Percentiles rank a stretch among this genome's conserved stretches.
These are phyloP conservation scores for Panthera tigris DNA, from an alignment of 2,113 vertebrate genomes.

Conservation along the genomic window DNA sequence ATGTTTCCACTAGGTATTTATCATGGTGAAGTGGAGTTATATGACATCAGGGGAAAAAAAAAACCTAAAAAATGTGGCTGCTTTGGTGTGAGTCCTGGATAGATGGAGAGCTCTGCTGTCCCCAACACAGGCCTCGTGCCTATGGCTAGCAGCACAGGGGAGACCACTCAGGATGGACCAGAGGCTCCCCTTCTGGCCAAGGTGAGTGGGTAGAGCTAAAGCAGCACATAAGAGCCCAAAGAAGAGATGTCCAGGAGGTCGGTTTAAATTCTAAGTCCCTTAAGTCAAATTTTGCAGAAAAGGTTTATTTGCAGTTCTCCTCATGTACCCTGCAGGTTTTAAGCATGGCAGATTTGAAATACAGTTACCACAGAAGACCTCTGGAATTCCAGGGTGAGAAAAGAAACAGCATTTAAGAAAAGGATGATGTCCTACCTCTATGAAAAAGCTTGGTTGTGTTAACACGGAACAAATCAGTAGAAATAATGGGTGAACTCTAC, in stretches of 20 bases:
- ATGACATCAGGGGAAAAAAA: not conserved
- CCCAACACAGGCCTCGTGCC: fast-evolving
- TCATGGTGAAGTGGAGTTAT: not conserved
- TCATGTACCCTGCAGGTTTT: not conserved
- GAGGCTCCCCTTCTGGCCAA: not conserved
- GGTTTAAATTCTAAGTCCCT: not conserved
- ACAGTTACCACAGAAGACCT: not conserved
- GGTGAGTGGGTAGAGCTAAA: not conserved
- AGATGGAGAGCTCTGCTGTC: not conserved
- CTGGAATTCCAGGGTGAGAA: not conserved
- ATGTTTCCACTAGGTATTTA: not conserved
- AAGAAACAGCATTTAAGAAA: slow-evolving; percentile 10
- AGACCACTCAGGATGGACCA: not conserved
- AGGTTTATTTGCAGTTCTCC: not conserved
- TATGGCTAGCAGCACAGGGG: not conserved
- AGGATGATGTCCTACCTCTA: not conserved
- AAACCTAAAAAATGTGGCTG: not conserved
- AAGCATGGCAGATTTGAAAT: not conserved
- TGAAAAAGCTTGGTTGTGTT: not conserved
- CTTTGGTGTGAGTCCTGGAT: not conserved
- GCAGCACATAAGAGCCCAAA: not conserved
- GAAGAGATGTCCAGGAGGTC: not conserved
- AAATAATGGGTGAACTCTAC: not conserved
- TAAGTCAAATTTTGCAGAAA: not conserved
- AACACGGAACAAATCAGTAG: not conserved